Evolutionary conservation across 2,113 vertebrate genomes (phyloP).

Genomic region (Verasper variegatus): DNA sequence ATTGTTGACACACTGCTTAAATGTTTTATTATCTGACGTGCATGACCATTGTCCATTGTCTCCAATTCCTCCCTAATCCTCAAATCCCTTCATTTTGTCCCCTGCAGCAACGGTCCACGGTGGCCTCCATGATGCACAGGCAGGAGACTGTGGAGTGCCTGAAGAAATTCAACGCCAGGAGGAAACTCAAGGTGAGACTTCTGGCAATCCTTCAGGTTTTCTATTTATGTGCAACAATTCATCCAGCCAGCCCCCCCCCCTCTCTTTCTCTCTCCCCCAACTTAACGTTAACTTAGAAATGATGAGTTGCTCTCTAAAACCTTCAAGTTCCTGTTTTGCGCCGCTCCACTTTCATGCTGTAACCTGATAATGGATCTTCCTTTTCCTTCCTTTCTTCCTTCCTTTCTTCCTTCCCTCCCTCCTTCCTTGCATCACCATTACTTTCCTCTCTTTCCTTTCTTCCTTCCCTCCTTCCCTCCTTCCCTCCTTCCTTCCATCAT

Average conservation of each 20-base stretch:
- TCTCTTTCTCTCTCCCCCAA: neutral
- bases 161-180: constrained; percentile 98
- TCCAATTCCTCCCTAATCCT: constrained; percentile 20
- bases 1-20: neutral
- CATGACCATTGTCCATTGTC: constrained; percentile 21
- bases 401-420: constrained; percentile 14
- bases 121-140: constrained; percentile 99
- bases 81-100: constrained; percentile 42
- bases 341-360: constrained; percentile 33
- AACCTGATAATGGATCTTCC: constrained; percentile 57
- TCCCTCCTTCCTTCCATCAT: constrained; percentile 28
- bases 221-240: constrained; percentile 39
- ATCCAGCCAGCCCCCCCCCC: neutral
- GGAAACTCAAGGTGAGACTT: constrained; percentile 92
- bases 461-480: constrained; percentile 9
- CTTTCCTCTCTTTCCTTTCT: neutral
- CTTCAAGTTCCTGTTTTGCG: constrained; percentile 24
- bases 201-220: constrained; percentile 35
- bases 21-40: neutral
- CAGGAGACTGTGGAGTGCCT: constrained; percentile 99
- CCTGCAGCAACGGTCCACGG: constrained; percentile 95
- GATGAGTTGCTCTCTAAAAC: constrained; percentile 36
- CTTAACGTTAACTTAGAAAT: constrained; percentile 26
- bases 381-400: constrained; percentile 44
- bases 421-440: constrained; percentile 2